Evolutionary conservation across 2,113 vertebrate species (phyloP).

Genomic region (Brachypodius melanocephalos): DNA sequence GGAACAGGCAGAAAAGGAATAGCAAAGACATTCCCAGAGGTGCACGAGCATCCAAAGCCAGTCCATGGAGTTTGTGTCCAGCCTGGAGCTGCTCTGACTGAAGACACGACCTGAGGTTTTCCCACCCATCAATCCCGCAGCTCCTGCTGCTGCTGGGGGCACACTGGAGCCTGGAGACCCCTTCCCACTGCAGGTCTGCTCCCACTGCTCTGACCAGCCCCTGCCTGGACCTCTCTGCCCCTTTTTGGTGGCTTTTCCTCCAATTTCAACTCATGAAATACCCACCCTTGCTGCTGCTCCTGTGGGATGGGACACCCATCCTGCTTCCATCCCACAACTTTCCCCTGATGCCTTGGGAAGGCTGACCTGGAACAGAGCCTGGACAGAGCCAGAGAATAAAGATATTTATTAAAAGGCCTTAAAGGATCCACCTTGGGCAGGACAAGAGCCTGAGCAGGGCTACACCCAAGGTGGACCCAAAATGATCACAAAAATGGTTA

Average conservation of each 20-base stretch:
- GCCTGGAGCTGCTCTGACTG: background rate
- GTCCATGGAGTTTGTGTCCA: background rate
- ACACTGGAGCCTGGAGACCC: background rate
- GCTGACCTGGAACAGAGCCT: background rate
- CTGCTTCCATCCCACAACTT: background rate
- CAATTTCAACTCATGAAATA: background rate
- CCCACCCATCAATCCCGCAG: background rate
- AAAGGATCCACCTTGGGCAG: background rate
- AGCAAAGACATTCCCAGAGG: background rate
- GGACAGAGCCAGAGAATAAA: background rate
- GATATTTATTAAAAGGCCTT: background rate
- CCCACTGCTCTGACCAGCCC: background rate
- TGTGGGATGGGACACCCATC: background rate
- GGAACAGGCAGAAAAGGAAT: background rate
- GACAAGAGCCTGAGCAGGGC: background rate
- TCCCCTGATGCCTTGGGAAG: background rate
- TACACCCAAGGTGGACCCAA: background rate
- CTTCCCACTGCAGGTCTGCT: background rate
- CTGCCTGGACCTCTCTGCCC: background rate
- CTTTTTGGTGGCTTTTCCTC: background rate
- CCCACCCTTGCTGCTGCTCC: background rate
- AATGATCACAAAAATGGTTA: background rate
- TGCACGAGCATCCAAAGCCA: background rate
- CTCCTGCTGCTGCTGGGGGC: background rate
- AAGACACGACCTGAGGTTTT: accelerated